These are phyloP conservation scores for Crypturellus undulatus DNA, from an alignment of 2,113 vertebrate species.

Conservation along the genomic window DNA sequence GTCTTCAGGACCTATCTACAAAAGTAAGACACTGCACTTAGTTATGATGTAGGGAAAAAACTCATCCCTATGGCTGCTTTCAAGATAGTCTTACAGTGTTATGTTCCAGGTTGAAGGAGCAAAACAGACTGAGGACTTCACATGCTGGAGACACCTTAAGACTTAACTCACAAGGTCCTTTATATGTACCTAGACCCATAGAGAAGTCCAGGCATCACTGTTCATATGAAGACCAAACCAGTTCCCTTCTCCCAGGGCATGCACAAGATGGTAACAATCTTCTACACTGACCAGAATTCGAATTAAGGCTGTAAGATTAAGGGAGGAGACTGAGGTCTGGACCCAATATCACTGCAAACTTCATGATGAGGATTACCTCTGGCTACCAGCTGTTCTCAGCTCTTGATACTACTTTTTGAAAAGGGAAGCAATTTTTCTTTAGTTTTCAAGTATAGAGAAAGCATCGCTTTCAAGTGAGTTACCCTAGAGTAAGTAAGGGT, in stretches of 20 bases:
- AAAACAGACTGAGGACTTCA: neutral
- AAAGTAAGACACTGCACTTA: neutral
- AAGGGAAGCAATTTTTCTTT: neutral
- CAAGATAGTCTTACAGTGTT: neutral
- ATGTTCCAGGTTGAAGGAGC: neutral
- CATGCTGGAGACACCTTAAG: neutral
- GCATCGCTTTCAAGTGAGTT: neutral
- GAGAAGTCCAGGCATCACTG: fast-evolving
- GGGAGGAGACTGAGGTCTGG: neutral
- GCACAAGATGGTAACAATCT: neutral
- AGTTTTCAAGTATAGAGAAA: neutral
- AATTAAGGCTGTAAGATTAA: fast-evolving
- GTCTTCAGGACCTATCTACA: neutral
- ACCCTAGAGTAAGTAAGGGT: neutral
- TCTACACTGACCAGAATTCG: neutral
- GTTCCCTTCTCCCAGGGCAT: neutral
- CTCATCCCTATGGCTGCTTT: neutral
- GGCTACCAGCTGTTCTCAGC: neutral
- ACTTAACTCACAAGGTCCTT: neutral
- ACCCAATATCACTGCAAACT: fast-evolving
- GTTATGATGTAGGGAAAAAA: neutral
- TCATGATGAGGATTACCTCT: neutral
- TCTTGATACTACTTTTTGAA: neutral
- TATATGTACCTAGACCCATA: neutral
- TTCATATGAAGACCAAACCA: neutral